Evolutionary conservation across 2,797 vertebrate genomes (phyloP).

Genomic region (Ctenosaura bakeri): DNA sequence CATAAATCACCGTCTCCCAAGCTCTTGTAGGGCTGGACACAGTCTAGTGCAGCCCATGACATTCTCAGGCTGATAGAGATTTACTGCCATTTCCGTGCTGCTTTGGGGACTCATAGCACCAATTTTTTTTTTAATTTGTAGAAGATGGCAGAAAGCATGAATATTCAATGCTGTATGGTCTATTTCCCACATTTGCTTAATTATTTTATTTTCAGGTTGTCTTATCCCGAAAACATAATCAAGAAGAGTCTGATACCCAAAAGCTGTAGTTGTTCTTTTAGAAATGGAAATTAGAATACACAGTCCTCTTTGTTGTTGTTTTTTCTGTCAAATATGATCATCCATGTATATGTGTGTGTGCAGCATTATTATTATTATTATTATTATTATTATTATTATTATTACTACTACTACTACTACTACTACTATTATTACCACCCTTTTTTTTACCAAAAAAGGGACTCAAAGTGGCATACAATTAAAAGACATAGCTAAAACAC

Average conservation of each 20-base stretch:
- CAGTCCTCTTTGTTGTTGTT: not conserved
- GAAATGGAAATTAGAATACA: not conserved
- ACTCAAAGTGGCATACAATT: too few relatives aligned
- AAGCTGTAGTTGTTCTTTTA: not conserved
- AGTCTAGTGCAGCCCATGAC: not conserved
- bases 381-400: too few relatives aligned
- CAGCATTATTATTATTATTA: too few relatives aligned
- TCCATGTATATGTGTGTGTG: too few relatives aligned
- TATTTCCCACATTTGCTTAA: slow-evolving; percentile 69
- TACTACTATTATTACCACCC: too few relatives aligned
- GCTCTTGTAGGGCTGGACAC: not conserved
- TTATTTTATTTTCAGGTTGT: slow-evolving; percentile 24
- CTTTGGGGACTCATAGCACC: slow-evolving; percentile 40
- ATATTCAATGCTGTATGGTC: slow-evolving; percentile 74
- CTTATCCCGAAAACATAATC: slow-evolving; percentile 26
- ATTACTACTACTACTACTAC: too few relatives aligned
- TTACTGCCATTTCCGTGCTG: slow-evolving; percentile 51
- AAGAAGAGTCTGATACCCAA: not conserved
- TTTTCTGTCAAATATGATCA: not conserved
- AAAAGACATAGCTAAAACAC: too few relatives aligned
- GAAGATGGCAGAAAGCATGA: slow-evolving; percentile 46
- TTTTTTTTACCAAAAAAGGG: too few relatives aligned
- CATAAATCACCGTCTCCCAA: slow-evolving; percentile 37
- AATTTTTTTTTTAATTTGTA: slow-evolving; percentile 54
- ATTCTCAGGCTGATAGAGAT: slow-evolving; percentile 39